Conservation (phyloP, 1,140 invertebrate genomes). For the Drosophila parvula region DNA sequence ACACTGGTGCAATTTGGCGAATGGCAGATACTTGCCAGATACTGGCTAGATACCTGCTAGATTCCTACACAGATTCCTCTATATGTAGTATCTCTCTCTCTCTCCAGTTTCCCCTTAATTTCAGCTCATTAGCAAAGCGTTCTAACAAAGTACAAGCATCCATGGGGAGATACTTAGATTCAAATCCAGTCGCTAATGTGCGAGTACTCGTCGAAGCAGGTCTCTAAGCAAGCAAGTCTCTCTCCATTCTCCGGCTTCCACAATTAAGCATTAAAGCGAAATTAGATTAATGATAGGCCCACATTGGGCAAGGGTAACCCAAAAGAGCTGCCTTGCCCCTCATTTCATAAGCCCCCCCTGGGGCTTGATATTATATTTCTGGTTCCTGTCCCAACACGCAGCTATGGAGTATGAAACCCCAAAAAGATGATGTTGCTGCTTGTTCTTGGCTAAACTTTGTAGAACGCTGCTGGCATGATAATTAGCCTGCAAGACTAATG, state of each 20-base stretch:
- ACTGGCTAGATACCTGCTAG: constrained; percentile 2
- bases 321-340: constrained; percentile 18
- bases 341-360: neutral
- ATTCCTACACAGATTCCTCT: constrained; percentile 7
- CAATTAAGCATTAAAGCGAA: constrained; percentile 73
- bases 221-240: constrained; percentile 5
- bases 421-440: constrained; percentile 52
- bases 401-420: constrained; percentile 14
- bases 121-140: constrained; percentile 58
- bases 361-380: constrained; percentile 16
- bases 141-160: constrained; percentile 35
- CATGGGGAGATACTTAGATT: constrained; percentile 22
- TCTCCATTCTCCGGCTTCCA: neutral
- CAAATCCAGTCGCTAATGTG: constrained; percentile 57
- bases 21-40: constrained; percentile 32
- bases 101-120: constrained; percentile 39
- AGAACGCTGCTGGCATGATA: constrained; percentile 62
- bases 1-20: constrained; percentile 65
- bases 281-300: constrained; percentile 80
- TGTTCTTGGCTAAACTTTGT: constrained; percentile 60
- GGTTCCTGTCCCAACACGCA: constrained; percentile 54
- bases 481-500: constrained; percentile 73
- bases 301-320: constrained; percentile 51
- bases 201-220: constrained; percentile 38
- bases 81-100: too few species aligned